A percentile compares a stretch with the other conserved stretches of the same genome.
phyloP scores from a whole-genome alignment of 2,797 vertebrate genomes.

The Dendrocincla fuliginosa region DNA sequence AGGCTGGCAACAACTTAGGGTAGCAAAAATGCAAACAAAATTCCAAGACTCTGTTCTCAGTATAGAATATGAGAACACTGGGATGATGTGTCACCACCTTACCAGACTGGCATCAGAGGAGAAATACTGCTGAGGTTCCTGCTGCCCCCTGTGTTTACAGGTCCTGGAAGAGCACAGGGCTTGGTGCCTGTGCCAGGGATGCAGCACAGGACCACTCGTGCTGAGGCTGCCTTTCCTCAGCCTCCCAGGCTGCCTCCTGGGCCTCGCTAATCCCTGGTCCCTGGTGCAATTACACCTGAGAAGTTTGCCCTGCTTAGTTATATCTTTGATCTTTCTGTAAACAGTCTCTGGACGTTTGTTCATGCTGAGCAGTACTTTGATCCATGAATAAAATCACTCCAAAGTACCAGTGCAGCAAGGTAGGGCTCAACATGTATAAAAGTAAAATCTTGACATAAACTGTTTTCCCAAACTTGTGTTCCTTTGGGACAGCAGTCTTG shows the following conservation, averaged over 20 bases:
- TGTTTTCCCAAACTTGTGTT: neutral
- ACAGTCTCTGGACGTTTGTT: conserved; percentile 46
- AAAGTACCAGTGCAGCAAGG: conserved; percentile 13
- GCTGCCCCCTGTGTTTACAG: neutral
- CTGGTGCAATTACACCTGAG: neutral
- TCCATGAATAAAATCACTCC: conserved; percentile 18
- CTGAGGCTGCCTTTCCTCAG: neutral
- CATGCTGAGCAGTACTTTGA: conserved; percentile 25
- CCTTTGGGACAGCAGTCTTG: neutral
- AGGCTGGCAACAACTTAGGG: neutral
- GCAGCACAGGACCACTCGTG: neutral
- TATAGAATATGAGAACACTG: neutral
- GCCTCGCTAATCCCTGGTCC: neutral
- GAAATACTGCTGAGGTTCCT: neutral
- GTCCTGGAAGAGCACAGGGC: neutral
- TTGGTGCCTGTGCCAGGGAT: neutral
- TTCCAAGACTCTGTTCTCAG: neutral
- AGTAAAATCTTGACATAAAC: conserved; percentile 28
- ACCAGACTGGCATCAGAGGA: neutral
- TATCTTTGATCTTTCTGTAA: conserved; percentile 49
- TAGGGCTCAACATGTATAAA: neutral
- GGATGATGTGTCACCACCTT: neutral
- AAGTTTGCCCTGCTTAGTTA: neutral
- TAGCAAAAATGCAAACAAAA: neutral
- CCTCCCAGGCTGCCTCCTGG: neutral